Evolutionary conservation across 2,888 invertebrate genomes (phyloP), one percentile per base, ranked within the genome.

Genomic region (Zhuqinia jingwanae): DNA sequence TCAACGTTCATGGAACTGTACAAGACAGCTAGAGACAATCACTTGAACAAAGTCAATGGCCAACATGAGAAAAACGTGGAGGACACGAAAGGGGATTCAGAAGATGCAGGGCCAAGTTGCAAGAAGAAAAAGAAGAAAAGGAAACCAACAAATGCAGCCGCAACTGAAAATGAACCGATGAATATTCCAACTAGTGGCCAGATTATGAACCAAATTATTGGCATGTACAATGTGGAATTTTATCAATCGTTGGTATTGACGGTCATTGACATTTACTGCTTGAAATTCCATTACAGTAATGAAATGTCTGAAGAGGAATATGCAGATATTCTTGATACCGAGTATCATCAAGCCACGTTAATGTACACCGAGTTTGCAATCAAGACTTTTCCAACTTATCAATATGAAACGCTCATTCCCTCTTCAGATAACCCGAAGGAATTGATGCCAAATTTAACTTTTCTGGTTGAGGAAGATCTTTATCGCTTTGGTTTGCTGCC

Each of bases 361-460:
- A 2, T 76, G 2, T 76, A 42, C 20, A 11, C 42, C 2, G 17
- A 75, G 15, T 82, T 47, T 13, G 47, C 75, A 1, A 42, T 75
- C 6, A 13, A 60, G 10, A 75, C 82, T 0, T 75, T 60, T 17
- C 47, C 73, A 0, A 27, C 13, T 3, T 82, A 30, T 50, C 27
- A 58, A 20, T 82, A 47, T 5, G 58, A 76, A 17, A 73, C 17
- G 0, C n/a, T 27, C 22, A 22, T 65, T 2, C 65, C 65, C 65
- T 27, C 15, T 27, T 1, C 1, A 0, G 20, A 65, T 1, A 20
- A 60, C 15, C 30, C 60, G 0, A 25, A 27, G 10, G 15, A 60
- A n/a, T 1, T 36, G 53, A n/a, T 20, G 0, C 50, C 22, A 2
- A 68, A 68, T 15, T 1, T 36, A 27, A 20, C 17, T 2, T 11